phyloP scores from a whole-genome alignment of 30 jellyfish, hydroid and myxozoan species.

The Hydractinia symbiolongicarpus region DNA sequence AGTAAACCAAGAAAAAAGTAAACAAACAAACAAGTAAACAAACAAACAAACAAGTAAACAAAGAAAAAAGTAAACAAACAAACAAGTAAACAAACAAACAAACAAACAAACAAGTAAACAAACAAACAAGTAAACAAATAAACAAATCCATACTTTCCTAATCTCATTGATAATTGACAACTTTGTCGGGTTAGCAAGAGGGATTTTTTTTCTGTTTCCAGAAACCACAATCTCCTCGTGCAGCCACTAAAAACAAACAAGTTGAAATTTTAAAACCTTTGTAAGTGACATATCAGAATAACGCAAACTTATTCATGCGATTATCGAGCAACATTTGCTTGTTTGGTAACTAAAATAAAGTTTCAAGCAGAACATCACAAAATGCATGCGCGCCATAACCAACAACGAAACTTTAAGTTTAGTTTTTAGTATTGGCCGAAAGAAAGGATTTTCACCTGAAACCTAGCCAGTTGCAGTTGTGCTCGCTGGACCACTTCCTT shows the following conservation, averaged over 20 bases:
- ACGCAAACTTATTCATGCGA: too few relatives aligned
- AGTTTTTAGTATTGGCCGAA: too few relatives aligned
- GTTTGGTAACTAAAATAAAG: too few relatives aligned
- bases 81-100: too few relatives aligned
- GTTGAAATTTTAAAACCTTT: not conserved
- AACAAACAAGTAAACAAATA: too few relatives aligned
- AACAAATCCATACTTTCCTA: constrained; percentile 36
- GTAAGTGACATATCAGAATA: not conserved
- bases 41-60: not conserved
- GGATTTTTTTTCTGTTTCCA: constrained; percentile 42
- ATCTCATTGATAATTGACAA: constrained; percentile 51
- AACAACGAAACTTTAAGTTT: not conserved
- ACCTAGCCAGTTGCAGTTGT: constrained; percentile 80
- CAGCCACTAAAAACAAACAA: constrained; percentile 61
- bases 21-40: too few relatives aligned
- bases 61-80: too few relatives aligned
- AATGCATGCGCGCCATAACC: too few relatives aligned
- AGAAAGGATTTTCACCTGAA: constrained; percentile 40
- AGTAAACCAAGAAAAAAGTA: too few relatives aligned
- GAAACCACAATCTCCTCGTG: constrained; percentile 51
- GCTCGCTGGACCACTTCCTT: constrained; percentile 83
- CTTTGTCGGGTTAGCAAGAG: constrained; percentile 67
- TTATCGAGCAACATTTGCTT: too few relatives aligned
- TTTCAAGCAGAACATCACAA: too few relatives aligned
- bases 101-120: too few relatives aligned